Conservation (phyloP, 2,113 vertebrate species). For the Callipepla squamata region DNA sequence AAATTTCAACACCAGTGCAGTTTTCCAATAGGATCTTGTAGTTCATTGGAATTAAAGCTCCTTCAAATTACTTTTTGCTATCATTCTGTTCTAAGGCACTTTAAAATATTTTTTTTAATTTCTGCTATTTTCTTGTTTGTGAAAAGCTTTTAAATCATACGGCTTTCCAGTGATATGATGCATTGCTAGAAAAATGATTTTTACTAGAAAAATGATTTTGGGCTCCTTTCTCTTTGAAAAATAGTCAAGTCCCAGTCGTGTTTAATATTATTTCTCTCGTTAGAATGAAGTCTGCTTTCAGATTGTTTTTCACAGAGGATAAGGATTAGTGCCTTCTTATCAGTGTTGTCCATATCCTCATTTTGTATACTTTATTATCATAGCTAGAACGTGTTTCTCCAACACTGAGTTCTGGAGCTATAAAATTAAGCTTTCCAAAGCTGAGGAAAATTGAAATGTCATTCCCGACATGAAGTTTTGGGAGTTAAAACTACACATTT, state of each 20-base stretch:
- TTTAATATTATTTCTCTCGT: constrained; percentile 22
- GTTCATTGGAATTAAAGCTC: constrained; percentile 22
- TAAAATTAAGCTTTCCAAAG: constrained; percentile 60
- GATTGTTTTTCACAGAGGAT: constrained; percentile 42
- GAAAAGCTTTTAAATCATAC: background rate
- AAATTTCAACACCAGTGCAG: background rate
- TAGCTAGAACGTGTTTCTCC: constrained; percentile 51
- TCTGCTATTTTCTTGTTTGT: background rate
- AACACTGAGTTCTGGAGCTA: constrained; percentile 56
- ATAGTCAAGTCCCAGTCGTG: constrained; percentile 26
- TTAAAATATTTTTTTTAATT: background rate
- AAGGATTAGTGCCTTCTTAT: constrained; percentile 62
- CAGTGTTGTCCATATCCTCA: constrained; percentile 32
- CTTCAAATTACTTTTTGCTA: constrained; percentile 21
- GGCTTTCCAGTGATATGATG: background rate
- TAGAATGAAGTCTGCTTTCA: constrained; percentile 38
- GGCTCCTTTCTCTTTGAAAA: constrained; percentile 42
- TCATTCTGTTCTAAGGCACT: background rate
- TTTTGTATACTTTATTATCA: constrained; percentile 45
- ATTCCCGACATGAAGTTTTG: constrained; percentile 45
- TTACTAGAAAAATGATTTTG: constrained; percentile 34
- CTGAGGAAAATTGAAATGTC: constrained; percentile 70
- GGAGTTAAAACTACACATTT: constrained; percentile 47
- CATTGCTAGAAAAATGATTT: constrained; percentile 39
- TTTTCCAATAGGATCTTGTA: background rate